These are phyloP conservation scores for Crax fasciolata DNA, from an alignment of 2,797 vertebrate genomes.

Conservation along the genomic window DNA sequence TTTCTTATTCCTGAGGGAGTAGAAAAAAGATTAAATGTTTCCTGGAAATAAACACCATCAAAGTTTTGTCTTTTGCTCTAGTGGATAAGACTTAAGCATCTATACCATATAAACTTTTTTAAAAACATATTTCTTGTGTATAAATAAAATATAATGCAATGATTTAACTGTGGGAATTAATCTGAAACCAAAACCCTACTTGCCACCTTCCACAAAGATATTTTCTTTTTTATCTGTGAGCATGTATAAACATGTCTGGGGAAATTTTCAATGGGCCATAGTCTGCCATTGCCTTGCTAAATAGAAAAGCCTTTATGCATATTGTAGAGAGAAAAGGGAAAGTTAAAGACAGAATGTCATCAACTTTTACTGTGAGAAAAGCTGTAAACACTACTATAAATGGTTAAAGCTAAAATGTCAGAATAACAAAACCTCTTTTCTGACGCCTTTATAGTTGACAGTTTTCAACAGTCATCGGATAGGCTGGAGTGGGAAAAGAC, in stretches of 20 bases:
- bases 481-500: background rate
- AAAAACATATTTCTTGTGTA: background rate
- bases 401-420: background rate
- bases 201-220: background rate
- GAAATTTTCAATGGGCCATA: background rate
- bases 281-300: background rate
- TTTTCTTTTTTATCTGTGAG: background rate
- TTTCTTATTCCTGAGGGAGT: background rate
- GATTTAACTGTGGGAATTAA: background rate
- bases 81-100: background rate
- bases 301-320: background rate
- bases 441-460: background rate
- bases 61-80: background rate
- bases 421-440: background rate
- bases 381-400: background rate
- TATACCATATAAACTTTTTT: background rate
- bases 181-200: background rate
- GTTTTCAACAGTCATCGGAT: background rate
- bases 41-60: background rate
- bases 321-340: background rate
- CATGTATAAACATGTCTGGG: accelerated
- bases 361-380: background rate
- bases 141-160: background rate
- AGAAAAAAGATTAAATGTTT: background rate
- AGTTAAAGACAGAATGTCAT: accelerated